phyloP scores from a whole-genome alignment of 1,140 invertebrate species.

The Frieseomelitta varia region DNA sequence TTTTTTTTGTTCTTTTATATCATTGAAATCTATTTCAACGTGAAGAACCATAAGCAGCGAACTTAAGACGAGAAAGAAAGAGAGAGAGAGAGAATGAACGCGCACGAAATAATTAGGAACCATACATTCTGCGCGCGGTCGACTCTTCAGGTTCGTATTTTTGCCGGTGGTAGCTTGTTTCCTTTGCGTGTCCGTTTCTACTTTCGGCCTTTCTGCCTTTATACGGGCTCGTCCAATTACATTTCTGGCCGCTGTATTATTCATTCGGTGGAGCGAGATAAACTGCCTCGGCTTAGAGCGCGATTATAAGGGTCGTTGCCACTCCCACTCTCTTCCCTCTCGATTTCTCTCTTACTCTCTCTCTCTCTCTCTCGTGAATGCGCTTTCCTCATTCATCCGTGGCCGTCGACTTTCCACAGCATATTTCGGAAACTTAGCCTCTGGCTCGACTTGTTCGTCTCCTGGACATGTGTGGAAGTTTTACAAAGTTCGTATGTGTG shows the following conservation, averaged over 20 bases:
- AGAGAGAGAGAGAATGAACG: neutral
- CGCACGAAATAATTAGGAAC: constrained; percentile 47
- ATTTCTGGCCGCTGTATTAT: constrained; percentile 50
- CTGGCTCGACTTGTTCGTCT: neutral
- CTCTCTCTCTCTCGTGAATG: neutral
- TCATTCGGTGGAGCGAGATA: constrained; percentile 45
- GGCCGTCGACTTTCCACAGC: neutral
- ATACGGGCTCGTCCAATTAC: constrained; percentile 45
- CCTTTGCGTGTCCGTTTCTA: constrained; percentile 43
- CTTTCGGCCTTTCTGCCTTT: constrained; percentile 37
- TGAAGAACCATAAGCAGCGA: neutral
- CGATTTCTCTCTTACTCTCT: neutral
- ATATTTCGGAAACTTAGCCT: constrained; percentile 6
- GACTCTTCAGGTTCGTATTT: constrained; percentile 31
- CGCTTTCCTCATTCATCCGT: neutral
- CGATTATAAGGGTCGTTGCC: constrained; percentile 39
- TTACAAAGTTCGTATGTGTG: neutral
- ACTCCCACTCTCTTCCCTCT: neutral
- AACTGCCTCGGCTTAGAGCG: constrained; percentile 29
- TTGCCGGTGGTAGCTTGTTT: constrained; percentile 33
- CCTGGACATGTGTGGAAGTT: neutral
- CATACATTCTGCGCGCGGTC: constrained; percentile 24
- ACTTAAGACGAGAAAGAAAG: neutral
- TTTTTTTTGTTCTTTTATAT: neutral
- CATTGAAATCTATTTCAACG: constrained; percentile 22